phyloP scores from a whole-genome alignment of 53 echinoderm and acorn worm genomes.

The Echinometra lucunter region DNA sequence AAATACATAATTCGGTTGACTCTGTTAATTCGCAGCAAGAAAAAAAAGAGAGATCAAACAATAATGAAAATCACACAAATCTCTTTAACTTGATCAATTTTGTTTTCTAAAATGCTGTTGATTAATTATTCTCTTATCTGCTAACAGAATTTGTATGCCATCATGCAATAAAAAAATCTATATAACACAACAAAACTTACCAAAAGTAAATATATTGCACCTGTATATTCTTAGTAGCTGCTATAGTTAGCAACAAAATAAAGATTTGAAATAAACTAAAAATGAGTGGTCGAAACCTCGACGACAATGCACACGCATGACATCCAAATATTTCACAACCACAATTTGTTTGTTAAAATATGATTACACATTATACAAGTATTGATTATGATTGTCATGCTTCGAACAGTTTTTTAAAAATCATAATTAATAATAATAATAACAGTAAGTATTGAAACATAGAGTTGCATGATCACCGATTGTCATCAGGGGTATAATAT shows the following conservation, averaged over 20 bases:
- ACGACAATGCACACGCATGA: not conserved
- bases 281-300: slow-evolving; percentile 5
- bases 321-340: slow-evolving; percentile 25
- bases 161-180: slow-evolving; percentile 35
- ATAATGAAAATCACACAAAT: not conserved
- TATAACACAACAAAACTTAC: slow-evolving; percentile 9
- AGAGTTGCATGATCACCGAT: slow-evolving; percentile 23
- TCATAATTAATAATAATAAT: not conserved
- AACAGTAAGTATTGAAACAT: not conserved
- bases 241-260: slow-evolving; percentile 23
- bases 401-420: not conserved
- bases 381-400: not conserved
- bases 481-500: slow-evolving; percentile 29
- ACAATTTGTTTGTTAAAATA: not conserved
- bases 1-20: slow-evolving; percentile 10
- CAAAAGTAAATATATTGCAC: slow-evolving; percentile 43
- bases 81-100: not conserved
- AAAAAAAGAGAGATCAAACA: not conserved
- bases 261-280: not conserved
- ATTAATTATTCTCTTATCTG: not conserved
- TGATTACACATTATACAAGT: not conserved
- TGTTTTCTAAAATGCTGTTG: not conserved
- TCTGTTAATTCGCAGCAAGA: not conserved
- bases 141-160: not conserved
- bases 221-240: slow-evolving; percentile 12